Conservation (phyloP, 2,113 vertebrate genomes). For the Notarius quadriscutis region DNA sequence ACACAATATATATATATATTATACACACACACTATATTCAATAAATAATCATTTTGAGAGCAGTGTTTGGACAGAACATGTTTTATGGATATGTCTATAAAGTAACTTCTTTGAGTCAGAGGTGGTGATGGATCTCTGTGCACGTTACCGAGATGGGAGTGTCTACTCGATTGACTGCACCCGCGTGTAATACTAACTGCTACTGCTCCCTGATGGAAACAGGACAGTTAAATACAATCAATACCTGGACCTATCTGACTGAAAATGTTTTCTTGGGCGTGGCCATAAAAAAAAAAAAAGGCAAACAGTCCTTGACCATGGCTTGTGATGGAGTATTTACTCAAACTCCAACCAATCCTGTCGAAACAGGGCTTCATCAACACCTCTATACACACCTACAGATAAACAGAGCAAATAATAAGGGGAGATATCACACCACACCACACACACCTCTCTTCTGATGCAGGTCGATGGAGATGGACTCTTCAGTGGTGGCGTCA, state of each 20-base stretch:
- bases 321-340: not conserved
- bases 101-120: not conserved
- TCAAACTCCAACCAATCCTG: not conserved
- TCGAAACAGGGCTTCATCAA: not conserved
- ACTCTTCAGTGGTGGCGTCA: slow-evolving; percentile 81
- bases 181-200: not conserved
- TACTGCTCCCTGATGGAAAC: not conserved
- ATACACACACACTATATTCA: not conserved
- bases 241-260: not conserved
- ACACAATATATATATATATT: no score
- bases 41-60: not conserved
- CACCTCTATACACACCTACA: not conserved
- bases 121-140: not conserved
- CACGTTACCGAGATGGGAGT: not conserved
- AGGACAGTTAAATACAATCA: not conserved
- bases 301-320: not conserved
- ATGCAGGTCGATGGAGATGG: slow-evolving; percentile 85
- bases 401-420: not conserved
- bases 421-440: not conserved
- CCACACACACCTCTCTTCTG: slow-evolving; percentile 83
- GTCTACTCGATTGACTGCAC: not conserved
- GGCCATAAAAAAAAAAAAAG: not conserved
- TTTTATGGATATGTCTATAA: not conserved
- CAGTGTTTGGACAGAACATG: not conserved
- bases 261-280: not conserved